Conservation (phyloP, 2,113 vertebrate genomes). For the Antigone vipio region DNA sequence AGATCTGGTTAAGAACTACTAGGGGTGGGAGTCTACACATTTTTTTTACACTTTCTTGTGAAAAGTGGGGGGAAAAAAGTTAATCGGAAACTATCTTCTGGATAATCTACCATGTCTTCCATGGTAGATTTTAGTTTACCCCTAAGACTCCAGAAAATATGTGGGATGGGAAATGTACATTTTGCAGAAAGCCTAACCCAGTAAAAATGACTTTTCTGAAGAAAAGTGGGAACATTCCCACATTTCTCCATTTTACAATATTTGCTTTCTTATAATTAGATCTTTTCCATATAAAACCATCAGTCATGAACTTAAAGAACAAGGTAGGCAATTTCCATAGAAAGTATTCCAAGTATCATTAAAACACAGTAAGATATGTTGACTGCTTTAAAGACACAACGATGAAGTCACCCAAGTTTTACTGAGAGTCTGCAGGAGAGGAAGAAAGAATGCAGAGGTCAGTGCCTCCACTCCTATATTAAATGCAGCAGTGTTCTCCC, state of each 20-base stretch:
- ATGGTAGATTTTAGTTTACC: not conserved
- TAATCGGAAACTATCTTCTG: not conserved
- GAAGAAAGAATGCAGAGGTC: not conserved
- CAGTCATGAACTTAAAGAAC: not conserved
- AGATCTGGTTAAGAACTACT: not conserved
- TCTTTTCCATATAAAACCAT: not conserved
- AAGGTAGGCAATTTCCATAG: not conserved
- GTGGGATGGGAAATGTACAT: not conserved
- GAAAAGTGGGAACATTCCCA: not conserved
- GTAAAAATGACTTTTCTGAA: not conserved
- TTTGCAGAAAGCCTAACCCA: not conserved
- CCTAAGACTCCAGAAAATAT: not conserved
- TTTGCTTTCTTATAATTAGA: not conserved
- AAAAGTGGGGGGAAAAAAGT: not conserved
- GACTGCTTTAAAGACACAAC: not conserved
- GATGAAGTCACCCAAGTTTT: not conserved
- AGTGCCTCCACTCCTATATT: not conserved
- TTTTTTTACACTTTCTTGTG: not conserved
- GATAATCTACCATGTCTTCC: not conserved
- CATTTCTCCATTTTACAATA: not conserved
- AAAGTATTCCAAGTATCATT: not conserved
- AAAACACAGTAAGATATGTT: not conserved
- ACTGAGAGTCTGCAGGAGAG: not conserved
- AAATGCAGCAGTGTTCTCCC: not conserved
- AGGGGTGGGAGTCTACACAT: fast-evolving